Evolutionary conservation across 2,888 invertebrate species (phyloP).

Genomic region (Torymus aiolomorphi): DNA sequence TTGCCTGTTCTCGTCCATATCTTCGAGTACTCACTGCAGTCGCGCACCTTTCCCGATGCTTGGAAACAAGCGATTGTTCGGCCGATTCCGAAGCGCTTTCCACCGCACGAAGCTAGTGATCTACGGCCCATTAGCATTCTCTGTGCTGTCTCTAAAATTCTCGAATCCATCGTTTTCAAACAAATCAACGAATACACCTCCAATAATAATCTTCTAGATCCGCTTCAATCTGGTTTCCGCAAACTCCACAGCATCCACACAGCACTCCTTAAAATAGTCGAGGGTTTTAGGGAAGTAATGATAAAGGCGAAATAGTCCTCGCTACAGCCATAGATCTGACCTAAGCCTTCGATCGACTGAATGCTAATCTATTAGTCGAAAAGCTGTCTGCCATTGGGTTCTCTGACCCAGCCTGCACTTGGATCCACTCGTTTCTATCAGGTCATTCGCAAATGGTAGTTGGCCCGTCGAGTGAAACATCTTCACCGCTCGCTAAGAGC

Average conservation of each 20-base stretch:
- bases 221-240: not conserved
- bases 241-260: not conserved
- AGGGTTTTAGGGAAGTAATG: not conserved
- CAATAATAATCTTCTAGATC: not conserved
- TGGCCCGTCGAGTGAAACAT: not conserved
- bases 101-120: not conserved
- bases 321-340: not conserved
- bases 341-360: not conserved
- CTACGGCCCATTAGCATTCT: not conserved
- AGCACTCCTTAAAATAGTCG: not conserved
- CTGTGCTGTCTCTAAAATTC: not conserved
- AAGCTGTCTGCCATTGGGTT: not conserved
- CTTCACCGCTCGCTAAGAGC: not conserved
- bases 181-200: not conserved
- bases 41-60: not conserved
- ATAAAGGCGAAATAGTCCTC: not conserved
- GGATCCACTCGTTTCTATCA: not conserved
- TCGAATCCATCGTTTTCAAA: not conserved
- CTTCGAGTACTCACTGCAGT: not conserved
- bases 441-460: not conserved
- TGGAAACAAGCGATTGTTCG: not conserved
- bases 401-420: not conserved
- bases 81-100: not conserved
- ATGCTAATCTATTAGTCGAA: not conserved
- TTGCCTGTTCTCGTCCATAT: too few relatives aligned